Conservation (phyloP, 2,797 vertebrate species). For the Arremon aurantiirostris region DNA sequence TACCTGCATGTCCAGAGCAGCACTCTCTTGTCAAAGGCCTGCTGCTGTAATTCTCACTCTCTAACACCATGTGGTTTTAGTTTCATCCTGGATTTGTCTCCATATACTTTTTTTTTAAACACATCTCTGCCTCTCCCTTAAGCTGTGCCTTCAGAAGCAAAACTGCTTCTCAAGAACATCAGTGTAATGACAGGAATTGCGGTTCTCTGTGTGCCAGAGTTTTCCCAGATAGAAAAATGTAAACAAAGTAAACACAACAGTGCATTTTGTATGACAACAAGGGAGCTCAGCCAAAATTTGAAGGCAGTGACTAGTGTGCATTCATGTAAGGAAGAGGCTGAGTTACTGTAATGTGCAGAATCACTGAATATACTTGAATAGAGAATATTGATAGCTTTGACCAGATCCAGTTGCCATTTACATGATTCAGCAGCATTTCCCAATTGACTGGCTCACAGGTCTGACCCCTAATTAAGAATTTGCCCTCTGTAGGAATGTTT, state of each 20-base stretch:
- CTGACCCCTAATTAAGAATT: background rate
- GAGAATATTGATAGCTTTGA: background rate
- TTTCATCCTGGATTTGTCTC: background rate
- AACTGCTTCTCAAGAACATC: background rate
- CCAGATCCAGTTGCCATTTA: background rate
- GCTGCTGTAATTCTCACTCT: background rate
- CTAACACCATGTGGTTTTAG: background rate
- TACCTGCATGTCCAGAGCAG: constrained; percentile 5
- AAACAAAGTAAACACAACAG: background rate
- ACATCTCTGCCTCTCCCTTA: background rate
- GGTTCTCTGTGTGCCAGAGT: background rate
- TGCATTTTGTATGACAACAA: background rate
- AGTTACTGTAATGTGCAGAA: background rate
- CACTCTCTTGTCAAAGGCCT: background rate
- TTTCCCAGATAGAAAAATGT: background rate
- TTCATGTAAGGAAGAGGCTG: background rate
- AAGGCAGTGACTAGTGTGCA: background rate
- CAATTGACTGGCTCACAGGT: background rate
- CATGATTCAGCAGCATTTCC: background rate
- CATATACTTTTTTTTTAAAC: background rate
- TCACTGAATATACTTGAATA: background rate
- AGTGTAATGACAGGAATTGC: background rate
- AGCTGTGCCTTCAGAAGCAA: background rate
- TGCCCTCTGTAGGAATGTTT: background rate
- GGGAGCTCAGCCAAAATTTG: background rate